Evolutionary conservation across 2,113 vertebrate species (phyloP).

Genomic region (Noturus placidus): DNA sequence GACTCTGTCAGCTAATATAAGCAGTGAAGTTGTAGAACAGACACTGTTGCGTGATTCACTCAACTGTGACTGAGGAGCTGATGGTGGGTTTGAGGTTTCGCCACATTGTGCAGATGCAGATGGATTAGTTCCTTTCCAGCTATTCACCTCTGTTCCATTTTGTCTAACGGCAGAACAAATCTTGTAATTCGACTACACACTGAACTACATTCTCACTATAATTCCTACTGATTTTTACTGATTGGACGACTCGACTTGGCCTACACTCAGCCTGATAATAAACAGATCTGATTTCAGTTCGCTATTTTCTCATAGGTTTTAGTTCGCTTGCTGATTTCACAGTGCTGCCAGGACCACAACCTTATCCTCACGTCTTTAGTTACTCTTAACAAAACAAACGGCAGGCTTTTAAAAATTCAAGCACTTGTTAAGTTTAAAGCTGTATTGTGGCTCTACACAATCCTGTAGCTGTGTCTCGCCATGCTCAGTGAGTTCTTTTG

Average conservation of each 20-base stretch:
- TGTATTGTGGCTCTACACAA: background rate
- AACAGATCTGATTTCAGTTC: constrained; percentile 18
- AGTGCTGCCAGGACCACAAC: constrained; percentile 7
- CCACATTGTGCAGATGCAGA: background rate
- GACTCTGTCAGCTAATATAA: background rate
- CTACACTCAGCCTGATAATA: background rate
- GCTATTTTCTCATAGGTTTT: constrained; percentile 20
- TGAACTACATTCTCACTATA: background rate
- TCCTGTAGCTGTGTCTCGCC: background rate
- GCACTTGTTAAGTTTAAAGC: background rate
- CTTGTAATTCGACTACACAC: constrained; percentile 13
- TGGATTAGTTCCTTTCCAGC: constrained; percentile 14
- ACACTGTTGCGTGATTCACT: background rate
- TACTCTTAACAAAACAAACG: background rate
- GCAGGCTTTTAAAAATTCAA: background rate
- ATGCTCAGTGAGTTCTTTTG: constrained; percentile 10
- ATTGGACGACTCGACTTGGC: background rate
- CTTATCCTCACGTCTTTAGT: constrained; percentile 4
- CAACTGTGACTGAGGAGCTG: background rate
- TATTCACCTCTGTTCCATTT: background rate
- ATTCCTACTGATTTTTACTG: background rate
- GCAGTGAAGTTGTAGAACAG: background rate
- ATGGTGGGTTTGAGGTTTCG: background rate
- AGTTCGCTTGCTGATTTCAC: background rate
- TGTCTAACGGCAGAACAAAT: background rate